phyloP scores from a whole-genome alignment of 2,113 vertebrate species.

The Scophthalmus maximus region DNA sequence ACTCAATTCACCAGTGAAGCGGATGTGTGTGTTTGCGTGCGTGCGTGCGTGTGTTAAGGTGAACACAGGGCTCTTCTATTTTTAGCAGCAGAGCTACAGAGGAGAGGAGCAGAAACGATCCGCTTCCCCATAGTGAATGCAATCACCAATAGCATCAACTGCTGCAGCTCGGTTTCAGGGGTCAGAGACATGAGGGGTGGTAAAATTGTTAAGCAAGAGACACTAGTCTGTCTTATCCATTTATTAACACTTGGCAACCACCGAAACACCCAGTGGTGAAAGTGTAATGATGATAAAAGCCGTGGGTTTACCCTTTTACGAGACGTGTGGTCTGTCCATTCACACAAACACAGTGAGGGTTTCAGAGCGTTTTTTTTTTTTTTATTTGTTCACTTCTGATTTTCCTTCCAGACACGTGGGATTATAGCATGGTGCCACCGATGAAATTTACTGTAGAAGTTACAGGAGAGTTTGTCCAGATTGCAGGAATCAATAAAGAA shows the following conservation, averaged over 20 bases:
- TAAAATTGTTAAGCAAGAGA: constrained; percentile 16
- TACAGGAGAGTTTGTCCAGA: not conserved
- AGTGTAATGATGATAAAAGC: constrained; percentile 39
- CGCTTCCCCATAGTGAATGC: constrained; percentile 57
- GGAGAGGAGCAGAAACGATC: constrained; percentile 63
- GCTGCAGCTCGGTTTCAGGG: constrained; percentile 21
- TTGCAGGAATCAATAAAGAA: constrained; percentile 13
- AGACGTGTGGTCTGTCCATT: not conserved
- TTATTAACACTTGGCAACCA: constrained; percentile 29
- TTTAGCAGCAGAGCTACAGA: constrained; percentile 59
- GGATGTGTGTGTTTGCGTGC: constrained; percentile 22
- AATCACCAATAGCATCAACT: constrained; percentile 57
- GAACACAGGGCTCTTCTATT: constrained; percentile 69
- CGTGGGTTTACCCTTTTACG: constrained; percentile 6
- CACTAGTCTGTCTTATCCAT: constrained; percentile 22
- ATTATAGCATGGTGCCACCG: not conserved
- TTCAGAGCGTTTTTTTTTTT: not conserved
- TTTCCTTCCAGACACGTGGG: constrained; percentile 12
- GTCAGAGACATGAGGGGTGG: constrained; percentile 17
- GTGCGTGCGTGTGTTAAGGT: constrained; percentile 51
- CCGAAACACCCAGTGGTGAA: constrained; percentile 17
- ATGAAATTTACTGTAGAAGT: constrained; percentile 6
- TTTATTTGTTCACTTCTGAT: not conserved
- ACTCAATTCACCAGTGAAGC: constrained; percentile 54
- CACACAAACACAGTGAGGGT: not conserved